phyloP scores from a whole-genome alignment of 1,140 invertebrate species.

The Polypedilum vanderplanki region DNA sequence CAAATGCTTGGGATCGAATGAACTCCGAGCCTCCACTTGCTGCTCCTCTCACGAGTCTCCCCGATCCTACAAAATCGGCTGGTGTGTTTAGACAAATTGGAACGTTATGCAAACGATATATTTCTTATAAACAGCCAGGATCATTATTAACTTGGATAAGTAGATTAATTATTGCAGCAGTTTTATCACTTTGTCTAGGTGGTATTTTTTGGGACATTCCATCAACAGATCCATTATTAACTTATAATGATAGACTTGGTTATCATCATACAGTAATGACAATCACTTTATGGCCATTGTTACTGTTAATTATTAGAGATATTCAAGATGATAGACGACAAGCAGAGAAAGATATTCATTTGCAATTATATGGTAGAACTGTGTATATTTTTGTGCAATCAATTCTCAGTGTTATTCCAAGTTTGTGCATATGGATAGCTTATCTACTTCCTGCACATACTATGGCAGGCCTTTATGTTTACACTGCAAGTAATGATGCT shows the following conservation, averaged over 20 bases:
- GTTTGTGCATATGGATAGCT: slow-evolving; percentile 62
- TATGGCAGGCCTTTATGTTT: slow-evolving; percentile 73
- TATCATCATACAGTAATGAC: slow-evolving; percentile 78
- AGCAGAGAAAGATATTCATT: slow-evolving; percentile 69
- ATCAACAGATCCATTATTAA: slow-evolving; percentile 60
- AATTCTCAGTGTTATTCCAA: slow-evolving; percentile 37
- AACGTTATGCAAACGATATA: slow-evolving; percentile 41
- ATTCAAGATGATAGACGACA: slow-evolving; percentile 58
- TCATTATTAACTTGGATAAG: slow-evolving; percentile 70
- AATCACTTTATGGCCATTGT: slow-evolving; percentile 66
- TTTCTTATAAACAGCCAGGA: slow-evolving; percentile 81
- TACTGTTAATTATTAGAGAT: slow-evolving; percentile 62
- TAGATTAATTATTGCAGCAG: slow-evolving; percentile 66
- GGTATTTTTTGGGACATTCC: slow-evolving; percentile 84
- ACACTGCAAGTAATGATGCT: slow-evolving; percentile 50
- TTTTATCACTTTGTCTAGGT: slow-evolving; percentile 76
- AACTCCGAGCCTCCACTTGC: slow-evolving; percentile 43
- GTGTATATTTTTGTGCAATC: slow-evolving; percentile 59
- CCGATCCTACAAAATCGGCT: slow-evolving; percentile 40
- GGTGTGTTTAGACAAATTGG: slow-evolving; percentile 46
- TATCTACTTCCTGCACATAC: slow-evolving; percentile 81
- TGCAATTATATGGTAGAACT: slow-evolving; percentile 69
- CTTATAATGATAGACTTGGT: slow-evolving; percentile 67
- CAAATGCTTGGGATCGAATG: slow-evolving; percentile 57
- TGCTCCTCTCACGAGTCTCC: slow-evolving; percentile 41